Evolutionary conservation across 1,140 invertebrate genomes (phyloP), one percentile per base, ranked within the genome.

Genomic region (Macrobrachium nipponense): DNA sequence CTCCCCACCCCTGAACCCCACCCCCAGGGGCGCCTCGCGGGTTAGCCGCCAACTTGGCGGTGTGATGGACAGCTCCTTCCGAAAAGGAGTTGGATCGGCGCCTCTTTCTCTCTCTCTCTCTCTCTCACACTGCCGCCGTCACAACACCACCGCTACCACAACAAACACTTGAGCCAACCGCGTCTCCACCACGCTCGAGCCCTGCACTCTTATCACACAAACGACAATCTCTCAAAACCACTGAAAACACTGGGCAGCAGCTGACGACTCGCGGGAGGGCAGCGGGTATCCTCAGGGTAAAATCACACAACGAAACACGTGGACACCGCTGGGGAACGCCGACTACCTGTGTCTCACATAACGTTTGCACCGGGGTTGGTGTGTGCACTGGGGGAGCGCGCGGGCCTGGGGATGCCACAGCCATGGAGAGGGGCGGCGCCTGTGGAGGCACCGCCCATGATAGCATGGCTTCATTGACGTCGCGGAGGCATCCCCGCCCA

Each of bases 361-460:
- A 86, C 84, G 84, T 86, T 86, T 86, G 84, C 78, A 86, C 84
- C 76, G 84, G 51, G 84, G 84, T 86, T 86, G 23, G 84, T 80
- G 84, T 86, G 84, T 86, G 84, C 84, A 86, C 84, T 86, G 84
- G 76, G 51, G 84, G 84, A 79, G 77, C 82, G 84, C 43, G 77
- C 64, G 76, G 70, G 84, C 84, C 84, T 79, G 20, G 68, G 84
- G 84, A 20, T 86, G 77, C 64, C 36, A 70, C 84, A 79, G 84
- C 84, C 77, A 80, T 80, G 64, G 78, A 20, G 43, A 20, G 68
- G 43, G 84, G 84, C 66, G 84, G 82, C 64, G 62, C 76, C n/a
- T 12, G 10, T 18, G 18, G 0, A n/a, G 14, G 84, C 84, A 44
- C 84, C 84, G 84, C 84, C 82, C 78, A 18, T 4, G 2, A 51